These are phyloP conservation scores for Apostichopus californicus DNA, from an alignment of 35 echinoderm and acorn worm species.

Conservation along the genomic window DNA sequence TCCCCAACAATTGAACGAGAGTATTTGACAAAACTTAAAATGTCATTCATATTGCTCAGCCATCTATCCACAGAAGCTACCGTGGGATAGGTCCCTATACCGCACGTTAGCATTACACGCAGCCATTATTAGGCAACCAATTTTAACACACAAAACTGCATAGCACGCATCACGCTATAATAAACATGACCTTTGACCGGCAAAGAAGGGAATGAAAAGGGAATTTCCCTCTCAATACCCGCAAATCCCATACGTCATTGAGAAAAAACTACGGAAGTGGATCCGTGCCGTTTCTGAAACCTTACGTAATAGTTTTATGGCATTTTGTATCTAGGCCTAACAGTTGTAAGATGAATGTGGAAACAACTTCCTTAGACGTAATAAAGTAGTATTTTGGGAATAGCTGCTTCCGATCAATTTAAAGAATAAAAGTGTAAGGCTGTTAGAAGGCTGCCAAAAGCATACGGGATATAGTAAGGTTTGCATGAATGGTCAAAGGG, in stretches of 20 bases:
- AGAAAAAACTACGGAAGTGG: neutral
- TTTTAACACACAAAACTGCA: neutral
- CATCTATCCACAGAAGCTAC: neutral
- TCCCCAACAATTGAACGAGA: neutral
- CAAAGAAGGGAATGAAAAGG: neutral
- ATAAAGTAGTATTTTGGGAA: too few relatives aligned
- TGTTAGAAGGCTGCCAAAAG: too few relatives aligned
- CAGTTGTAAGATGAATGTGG: too few relatives aligned
- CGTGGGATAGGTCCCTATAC: neutral
- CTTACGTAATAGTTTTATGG: too few relatives aligned
- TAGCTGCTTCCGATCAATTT: too few relatives aligned
- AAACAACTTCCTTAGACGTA: too few relatives aligned
- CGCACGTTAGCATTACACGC: neutral
- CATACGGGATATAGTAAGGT: too few relatives aligned
- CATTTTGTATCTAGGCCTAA: too few relatives aligned
- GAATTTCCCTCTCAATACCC: slow-evolving; percentile 5
- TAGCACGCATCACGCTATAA: neutral
- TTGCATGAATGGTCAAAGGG: too few relatives aligned
- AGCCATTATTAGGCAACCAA: neutral
- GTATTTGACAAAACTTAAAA: too few relatives aligned
- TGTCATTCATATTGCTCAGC: too few relatives aligned
- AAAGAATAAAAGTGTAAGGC: too few relatives aligned
- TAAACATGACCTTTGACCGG: neutral
- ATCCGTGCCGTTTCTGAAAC: neutral
- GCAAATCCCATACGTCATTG: slow-evolving; percentile 21